Percentiles rank a stretch among this genome's conserved stretches.
Conservation (phyloP, 2,113 vertebrate species). For the Archilochus colubris region DNA sequence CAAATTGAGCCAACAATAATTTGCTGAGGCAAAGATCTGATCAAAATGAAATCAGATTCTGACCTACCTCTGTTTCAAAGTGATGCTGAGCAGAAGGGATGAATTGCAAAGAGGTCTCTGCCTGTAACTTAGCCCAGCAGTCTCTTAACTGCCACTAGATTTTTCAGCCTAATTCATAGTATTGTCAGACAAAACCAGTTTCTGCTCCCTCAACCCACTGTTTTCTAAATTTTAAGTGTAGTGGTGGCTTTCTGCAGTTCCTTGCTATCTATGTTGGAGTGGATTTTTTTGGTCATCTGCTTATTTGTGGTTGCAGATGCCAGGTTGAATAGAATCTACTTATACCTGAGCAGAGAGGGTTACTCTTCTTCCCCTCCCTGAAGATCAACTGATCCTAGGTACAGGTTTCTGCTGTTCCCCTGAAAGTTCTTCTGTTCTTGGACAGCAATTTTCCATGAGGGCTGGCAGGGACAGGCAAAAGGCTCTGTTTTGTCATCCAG, state of each 20-base stretch:
- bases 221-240: neutral
- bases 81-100: neutral
- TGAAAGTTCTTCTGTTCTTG: neutral
- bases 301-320: neutral
- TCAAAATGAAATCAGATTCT: neutral
- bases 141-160: neutral
- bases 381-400: neutral
- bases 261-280: neutral
- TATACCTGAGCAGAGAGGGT: neutral
- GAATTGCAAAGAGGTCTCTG: neutral
- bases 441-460: neutral
- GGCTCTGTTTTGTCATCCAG: neutral
- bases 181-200: neutral
- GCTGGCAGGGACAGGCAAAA: neutral
- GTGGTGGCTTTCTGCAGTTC: neutral
- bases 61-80: neutral
- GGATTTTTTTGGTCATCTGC: neutral
- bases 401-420: neutral
- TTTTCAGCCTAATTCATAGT: neutral
- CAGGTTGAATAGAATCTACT: neutral
- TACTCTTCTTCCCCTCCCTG: neutral
- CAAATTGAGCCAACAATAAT: neutral
- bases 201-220: neutral
- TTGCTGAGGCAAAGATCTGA: neutral
- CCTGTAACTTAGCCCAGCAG: neutral